These are phyloP conservation scores for Yponomeuta sedellus DNA, from an alignment of 2,888 invertebrate species.

Conservation along the genomic window DNA sequence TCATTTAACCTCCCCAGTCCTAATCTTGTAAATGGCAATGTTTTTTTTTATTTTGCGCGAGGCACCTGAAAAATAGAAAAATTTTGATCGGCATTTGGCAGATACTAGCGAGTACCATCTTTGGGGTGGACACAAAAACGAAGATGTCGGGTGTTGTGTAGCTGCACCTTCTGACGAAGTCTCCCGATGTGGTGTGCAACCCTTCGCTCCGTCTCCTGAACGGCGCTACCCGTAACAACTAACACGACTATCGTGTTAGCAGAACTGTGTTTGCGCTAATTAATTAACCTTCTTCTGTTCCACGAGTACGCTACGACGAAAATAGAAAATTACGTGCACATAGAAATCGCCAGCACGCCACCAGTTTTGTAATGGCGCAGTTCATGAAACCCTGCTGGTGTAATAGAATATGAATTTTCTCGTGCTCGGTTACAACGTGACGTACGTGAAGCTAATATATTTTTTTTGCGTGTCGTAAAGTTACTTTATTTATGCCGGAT, in stretches of 20 bases:
- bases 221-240: conserved; percentile 11
- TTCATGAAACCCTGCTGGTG: not conserved
- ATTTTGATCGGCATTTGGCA: no score
- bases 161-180: not conserved
- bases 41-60: no score
- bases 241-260: conserved; percentile 14
- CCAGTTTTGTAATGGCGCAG: not conserved
- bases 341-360: not conserved
- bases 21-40: no score
- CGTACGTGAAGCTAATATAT: no score
- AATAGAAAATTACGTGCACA: conserved; percentile 1
- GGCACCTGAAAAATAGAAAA: no score
- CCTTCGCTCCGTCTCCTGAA: not conserved
- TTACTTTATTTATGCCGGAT: no score
- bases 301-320: not conserved
- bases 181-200: not conserved
- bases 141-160: not conserved
- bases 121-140: not conserved
- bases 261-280: conserved; percentile 4
- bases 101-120: not conserved
- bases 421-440: no score
- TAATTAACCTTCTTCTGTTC: conserved; percentile 13
- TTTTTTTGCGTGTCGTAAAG: no score
- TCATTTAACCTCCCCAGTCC: no score
- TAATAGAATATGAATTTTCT: not conserved